Base-by-base conservation (phyloP, 2,113 vertebrate genomes). In the Herpetotheres cachinnans region DNA sequence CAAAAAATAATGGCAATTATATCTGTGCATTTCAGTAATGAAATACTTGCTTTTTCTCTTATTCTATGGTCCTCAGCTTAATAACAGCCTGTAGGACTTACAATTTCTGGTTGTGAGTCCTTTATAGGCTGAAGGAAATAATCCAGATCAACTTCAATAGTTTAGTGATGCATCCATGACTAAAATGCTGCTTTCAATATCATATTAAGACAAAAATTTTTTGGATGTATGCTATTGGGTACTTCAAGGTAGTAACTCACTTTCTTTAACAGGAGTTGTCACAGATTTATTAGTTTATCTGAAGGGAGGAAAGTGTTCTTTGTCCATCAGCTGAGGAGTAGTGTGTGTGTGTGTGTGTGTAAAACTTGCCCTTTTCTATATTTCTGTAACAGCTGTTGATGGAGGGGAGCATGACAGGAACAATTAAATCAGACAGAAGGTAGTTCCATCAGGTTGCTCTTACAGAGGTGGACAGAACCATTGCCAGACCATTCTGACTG, bases 121-220 rank as follows among this genome's bases (percentile, higher is more conserved):
- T 96, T 96, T 79, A 89, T 58, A 81, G 76, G 32, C 52, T 86
- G 65, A 84, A 82, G 89, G 85, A 97, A 93, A 97, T 38, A 92
- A 90, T 73, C 42, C 54, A 86, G 88, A 92, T 87, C 38, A 95
- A 65, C 97, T 96, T 89, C 83, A 87, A 25, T n/a, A 76, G 81
- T 89, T 97, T 59, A 71, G 49, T 94, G 82, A 97, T 80, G 69
- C 34, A 46, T 89, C 94, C 6, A 8, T 81, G 86, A 93, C 80
- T 96, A 95, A 96, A 97, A 92, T 27, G 32, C 30, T 94, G 82
- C 80, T 97, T 96, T 95, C 95, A 90, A 85, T 96, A 72, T 82
- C 79, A 86, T 30, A 54, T 49, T 71, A 66, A 29, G 38, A 80
- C 21, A 58, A 38, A 26, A 5, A 11, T 15, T 81, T 70, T 69